These are phyloP conservation scores for Cotesia glomerata DNA, from an alignment of 1,140 invertebrate genomes.

Conservation along the genomic window DNA sequence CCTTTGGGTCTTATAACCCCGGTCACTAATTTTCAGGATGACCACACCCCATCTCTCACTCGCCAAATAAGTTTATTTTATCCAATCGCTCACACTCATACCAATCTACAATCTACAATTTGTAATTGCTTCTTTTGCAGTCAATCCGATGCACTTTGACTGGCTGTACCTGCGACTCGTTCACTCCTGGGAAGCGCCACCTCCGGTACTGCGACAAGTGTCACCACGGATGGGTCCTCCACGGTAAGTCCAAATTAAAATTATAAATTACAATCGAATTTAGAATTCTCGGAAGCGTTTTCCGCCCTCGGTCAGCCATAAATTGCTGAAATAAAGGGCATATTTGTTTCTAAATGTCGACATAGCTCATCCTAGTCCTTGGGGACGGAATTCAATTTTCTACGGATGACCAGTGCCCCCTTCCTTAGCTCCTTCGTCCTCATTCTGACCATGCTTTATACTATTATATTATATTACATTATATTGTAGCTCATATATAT, in stretches of 20 bases:
- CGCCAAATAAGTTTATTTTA: not conserved
- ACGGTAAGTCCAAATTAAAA: conserved; percentile 68
- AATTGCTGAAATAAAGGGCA: conserved; percentile 3
- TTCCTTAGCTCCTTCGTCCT: conserved; percentile 22
- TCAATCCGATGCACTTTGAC: conserved; percentile 76
- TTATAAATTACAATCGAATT: not conserved
- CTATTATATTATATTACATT: not conserved
- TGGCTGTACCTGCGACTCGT: conserved; percentile 76
- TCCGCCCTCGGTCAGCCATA: not conserved
- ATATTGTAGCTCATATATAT: not conserved
- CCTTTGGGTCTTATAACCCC: conserved; percentile 54
- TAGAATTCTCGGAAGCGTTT: not conserved
- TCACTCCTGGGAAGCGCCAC: conserved; percentile 74
- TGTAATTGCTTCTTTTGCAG: conserved; percentile 57
- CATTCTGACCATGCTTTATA: too few relatives aligned
- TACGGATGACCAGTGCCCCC: conserved; percentile 58
- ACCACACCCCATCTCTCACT: conserved; percentile 36
- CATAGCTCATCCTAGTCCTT: conserved; percentile 57
- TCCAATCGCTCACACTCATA: not conserved
- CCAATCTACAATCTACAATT: not conserved
- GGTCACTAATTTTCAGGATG: conserved; percentile 48
- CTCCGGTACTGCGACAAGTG: conserved; percentile 76
- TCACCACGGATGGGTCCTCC: conserved; percentile 79
- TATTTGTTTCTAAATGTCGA: conserved; percentile 54
- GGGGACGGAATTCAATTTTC: conserved; percentile 63